Evolutionary conservation across 1,140 invertebrate genomes (phyloP), one percentile per base, ranked within the genome.

Genomic region (Drosophila arizonae): DNA sequence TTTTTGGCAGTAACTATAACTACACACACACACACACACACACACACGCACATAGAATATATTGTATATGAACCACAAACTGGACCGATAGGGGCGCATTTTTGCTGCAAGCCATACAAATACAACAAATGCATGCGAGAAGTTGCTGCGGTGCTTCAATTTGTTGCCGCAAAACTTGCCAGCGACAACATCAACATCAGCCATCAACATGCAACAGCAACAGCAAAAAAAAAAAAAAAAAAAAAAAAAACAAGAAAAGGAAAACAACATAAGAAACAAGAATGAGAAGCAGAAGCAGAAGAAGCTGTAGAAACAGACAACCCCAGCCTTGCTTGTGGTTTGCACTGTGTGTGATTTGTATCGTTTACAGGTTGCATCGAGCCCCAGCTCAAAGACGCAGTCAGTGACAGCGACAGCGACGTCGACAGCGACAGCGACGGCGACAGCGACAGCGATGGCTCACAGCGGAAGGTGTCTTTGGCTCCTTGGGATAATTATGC

Each of bases 61-160:
- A 39, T 39, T 11, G 36, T 39, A 39, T 52, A 43, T 8, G 28
- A 26, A 60, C 28, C 17, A 55, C 68, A 52, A 79, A 82, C 68
- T 85, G 77, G 77, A 52, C 61, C 69, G 82, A 85, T 86, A 86
- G 81, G 82, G 81, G 82, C 81, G 84, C 79, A 87, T 87, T 63
- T 82, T 87, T 87, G 84, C 82, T 87, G 70, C 84, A 88, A 87
- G 82, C 82, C 82, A 87, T 87, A 87, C 74, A 87, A 87, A 79
- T 76, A 81, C 81, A 81, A 41, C 56, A 51, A 51, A 60, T 52
- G 30, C 28, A 45, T 52, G 64, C 45, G 63, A 55, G 72, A 87
- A 72, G 72, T 79, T 77, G 72, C 68, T 79, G 82, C 79, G 79
- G 72, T 88, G 82, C 82, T 87, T 88, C 82, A 87, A 87, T 87